Evolutionary conservation across 2,797 vertebrate genomes (phyloP).

Genomic region (Ctenochaetus hawaiiensis): DNA sequence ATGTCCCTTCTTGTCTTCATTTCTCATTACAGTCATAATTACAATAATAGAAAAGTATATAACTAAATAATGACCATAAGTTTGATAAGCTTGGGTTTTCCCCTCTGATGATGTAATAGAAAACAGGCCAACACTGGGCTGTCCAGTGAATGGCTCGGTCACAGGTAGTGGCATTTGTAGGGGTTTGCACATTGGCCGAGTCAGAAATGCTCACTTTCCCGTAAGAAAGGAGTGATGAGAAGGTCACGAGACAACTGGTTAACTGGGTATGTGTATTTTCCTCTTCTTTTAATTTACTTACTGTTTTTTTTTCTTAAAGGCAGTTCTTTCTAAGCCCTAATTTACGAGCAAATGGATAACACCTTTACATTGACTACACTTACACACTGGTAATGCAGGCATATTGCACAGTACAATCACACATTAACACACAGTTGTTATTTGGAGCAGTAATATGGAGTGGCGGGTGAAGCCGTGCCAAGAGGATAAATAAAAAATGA

Average conservation of each 20-base stretch:
- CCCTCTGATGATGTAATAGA: too few relatives aligned
- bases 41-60: too few relatives aligned
- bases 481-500: slow-evolving; percentile 68
- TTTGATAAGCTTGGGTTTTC: too few relatives aligned
- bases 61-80: too few relatives aligned
- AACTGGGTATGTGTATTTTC: not conserved
- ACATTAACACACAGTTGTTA: slow-evolving; percentile 54
- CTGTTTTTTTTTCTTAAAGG: not conserved
- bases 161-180: too few relatives aligned
- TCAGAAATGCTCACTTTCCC: too few relatives aligned
- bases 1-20: too few relatives aligned
- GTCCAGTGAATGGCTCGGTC: too few relatives aligned
- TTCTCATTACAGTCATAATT: too few relatives aligned
- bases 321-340: not conserved
- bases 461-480: slow-evolving; percentile 46
- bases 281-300: not conserved
- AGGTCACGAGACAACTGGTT: not conserved
- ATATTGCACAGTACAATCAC: slow-evolving; percentile 27
- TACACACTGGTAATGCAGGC: slow-evolving; percentile 11
- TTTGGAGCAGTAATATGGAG: slow-evolving; percentile 61
- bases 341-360: not conserved
- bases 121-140: too few relatives aligned
- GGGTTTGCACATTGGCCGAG: too few relatives aligned
- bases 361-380: not conserved
- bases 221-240: not conserved